A percentile compares a stretch with the other conserved stretches of the same genome.
These are phyloP conservation scores for Orthosia gracilis DNA, from an alignment of 2,888 invertebrate species.

Conservation along the genomic window DNA sequence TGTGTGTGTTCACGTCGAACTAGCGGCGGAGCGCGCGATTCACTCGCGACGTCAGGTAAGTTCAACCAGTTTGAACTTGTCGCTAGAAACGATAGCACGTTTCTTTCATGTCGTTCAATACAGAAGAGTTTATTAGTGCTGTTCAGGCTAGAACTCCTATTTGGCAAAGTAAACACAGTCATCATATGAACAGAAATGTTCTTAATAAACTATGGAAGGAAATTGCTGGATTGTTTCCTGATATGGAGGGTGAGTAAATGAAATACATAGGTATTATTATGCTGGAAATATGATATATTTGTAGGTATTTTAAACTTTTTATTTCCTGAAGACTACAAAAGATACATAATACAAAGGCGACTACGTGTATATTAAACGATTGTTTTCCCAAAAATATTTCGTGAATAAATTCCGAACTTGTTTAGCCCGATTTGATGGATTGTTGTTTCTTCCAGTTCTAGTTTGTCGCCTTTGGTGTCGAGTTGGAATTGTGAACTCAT, in stretches of 20 bases:
- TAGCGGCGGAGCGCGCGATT: constrained; percentile 8
- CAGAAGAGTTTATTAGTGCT: constrained; percentile 11
- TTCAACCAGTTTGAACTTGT: constrained; percentile 6
- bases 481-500: neutral
- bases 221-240: neutral
- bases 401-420: constrained; percentile 58
- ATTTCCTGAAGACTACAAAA: too few relatives aligned
- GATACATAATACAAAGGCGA: neutral
- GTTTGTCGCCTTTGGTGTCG: constrained; percentile 38
- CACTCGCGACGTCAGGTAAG: neutral
- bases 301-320: too few relatives aligned
- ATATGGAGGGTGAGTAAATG: neutral
- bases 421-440: constrained; percentile 64
- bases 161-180: constrained; percentile 14
- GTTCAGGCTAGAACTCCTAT: constrained; percentile 5
- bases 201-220: constrained; percentile 3
- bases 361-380: constrained; percentile 52
- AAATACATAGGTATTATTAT: too few relatives aligned
- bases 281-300: too few relatives aligned
- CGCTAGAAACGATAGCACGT: neutral
- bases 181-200: constrained; percentile 3
- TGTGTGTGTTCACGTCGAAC: constrained; percentile 3
- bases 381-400: constrained; percentile 61
- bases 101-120: neutral
- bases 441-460: constrained; percentile 58